Conservation (phyloP, 2,888 invertebrate species). For the Nomada flava region DNA sequence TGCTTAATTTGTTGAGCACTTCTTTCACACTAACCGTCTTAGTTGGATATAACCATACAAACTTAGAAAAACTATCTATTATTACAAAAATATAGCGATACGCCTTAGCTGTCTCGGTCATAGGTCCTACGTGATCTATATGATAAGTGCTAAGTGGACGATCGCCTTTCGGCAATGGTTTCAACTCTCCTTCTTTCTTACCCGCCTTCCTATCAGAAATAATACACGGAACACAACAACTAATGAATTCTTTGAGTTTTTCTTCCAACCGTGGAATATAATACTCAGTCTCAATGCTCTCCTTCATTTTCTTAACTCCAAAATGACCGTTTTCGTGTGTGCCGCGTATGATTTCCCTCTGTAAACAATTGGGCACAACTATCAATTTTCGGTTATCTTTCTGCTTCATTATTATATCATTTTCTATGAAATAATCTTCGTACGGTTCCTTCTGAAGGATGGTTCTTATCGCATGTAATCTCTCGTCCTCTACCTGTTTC, state of each 20-base stretch:
- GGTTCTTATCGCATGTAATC: neutral
- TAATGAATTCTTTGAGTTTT: neutral
- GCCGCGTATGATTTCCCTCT: neutral
- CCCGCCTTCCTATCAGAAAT: constrained; percentile 1
- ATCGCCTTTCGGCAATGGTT: constrained; percentile 6
- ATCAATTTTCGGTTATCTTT: neutral
- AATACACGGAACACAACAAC: neutral
- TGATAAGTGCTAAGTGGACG: neutral
- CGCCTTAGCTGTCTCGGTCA: neutral
- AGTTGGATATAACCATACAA: neutral
- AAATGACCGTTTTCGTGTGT: constrained; percentile 9
- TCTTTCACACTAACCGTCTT: neutral
- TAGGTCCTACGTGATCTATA: neutral
- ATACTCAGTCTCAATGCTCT: neutral
- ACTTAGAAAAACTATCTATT: neutral
- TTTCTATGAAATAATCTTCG: constrained; percentile 4
- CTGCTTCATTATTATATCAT: constrained; percentile 18
- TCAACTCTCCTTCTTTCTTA: constrained; percentile 8
- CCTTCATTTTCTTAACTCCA: neutral
- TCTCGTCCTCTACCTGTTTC: neutral
- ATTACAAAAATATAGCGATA: neutral
- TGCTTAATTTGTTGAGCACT: neutral
- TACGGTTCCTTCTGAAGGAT: neutral
- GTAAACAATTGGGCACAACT: neutral
- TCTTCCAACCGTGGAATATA: neutral